phyloP scores from a whole-genome alignment of 2,888 invertebrate species.

The Stomorhina lunata region DNA sequence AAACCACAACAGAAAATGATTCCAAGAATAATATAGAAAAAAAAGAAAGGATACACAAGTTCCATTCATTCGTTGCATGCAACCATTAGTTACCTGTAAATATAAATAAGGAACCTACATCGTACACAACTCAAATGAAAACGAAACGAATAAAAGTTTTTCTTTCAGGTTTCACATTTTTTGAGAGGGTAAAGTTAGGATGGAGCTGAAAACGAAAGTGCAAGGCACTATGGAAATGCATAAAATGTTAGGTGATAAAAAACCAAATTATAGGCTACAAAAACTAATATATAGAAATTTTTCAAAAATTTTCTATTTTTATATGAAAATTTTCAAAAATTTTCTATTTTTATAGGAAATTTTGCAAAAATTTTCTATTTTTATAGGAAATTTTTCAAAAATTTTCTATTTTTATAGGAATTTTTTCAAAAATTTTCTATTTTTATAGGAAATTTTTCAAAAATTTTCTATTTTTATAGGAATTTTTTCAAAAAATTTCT shows the following conservation, averaged over 20 bases:
- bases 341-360: too few species aligned
- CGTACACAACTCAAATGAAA: neutral
- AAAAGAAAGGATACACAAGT: neutral
- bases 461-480: too few species aligned
- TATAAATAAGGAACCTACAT: constrained; percentile 6
- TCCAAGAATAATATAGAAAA: constrained; percentile 16
- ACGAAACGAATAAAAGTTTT: neutral
- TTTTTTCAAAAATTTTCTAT: too few species aligned
- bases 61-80: neutral
- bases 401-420: too few species aligned
- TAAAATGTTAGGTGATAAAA: neutral
- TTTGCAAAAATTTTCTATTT: too few species aligned
- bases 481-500: too few species aligned
- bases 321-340: too few species aligned
- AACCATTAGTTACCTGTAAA: constrained; percentile 14
- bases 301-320: too few species aligned
- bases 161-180: neutral
- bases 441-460: too few species aligned
- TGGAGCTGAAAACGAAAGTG: neutral
- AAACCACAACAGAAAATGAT: constrained; percentile 46
- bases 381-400: too few species aligned
- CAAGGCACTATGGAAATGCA: neutral
- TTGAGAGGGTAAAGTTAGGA: neutral
- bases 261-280: neutral
- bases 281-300: too few species aligned